These are phyloP conservation scores for Spisula subtruncata DNA, from an alignment of 2,888 invertebrate genomes.

Conservation along the genomic window DNA sequence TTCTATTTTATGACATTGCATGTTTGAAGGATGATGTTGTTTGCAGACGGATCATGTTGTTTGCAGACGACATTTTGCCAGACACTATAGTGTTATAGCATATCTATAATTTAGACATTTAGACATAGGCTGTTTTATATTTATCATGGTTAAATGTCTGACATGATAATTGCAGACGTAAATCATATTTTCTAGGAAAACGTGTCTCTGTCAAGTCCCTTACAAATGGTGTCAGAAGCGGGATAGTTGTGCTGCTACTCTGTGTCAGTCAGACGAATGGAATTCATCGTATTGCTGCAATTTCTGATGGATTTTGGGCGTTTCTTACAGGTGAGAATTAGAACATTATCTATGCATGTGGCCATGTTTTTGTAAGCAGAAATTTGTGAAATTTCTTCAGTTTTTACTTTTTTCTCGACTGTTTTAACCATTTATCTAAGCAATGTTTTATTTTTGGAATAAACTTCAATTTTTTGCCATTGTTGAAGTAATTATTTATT, in stretches of 20 bases:
- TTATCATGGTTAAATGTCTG: slow-evolving; percentile 21
- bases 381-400: neutral
- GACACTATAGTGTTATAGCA: neutral
- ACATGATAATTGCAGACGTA: neutral
- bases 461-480: no score
- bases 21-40: neutral
- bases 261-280: neutral
- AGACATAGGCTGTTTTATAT: slow-evolving; percentile 2
- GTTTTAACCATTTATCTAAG: no score
- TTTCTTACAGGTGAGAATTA: slow-evolving; percentile 15
- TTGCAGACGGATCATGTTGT: slow-evolving; percentile 2
- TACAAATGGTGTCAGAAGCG: neutral
- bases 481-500: no score
- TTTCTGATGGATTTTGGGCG: neutral
- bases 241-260: neutral
- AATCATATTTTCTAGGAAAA: slow-evolving; percentile 20
- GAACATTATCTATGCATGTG: neutral
- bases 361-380: neutral
- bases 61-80: slow-evolving; percentile 19
- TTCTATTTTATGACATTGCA: slow-evolving; percentile 11
- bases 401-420: neutral
- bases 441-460: no score
- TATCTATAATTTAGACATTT: slow-evolving; percentile 16
- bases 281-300: neutral
- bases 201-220: neutral